Evolutionary conservation across 1,140 invertebrate species (phyloP), one percentile per base, ranked within the genome.

Genomic region (Homalodisca vitripennis): DNA sequence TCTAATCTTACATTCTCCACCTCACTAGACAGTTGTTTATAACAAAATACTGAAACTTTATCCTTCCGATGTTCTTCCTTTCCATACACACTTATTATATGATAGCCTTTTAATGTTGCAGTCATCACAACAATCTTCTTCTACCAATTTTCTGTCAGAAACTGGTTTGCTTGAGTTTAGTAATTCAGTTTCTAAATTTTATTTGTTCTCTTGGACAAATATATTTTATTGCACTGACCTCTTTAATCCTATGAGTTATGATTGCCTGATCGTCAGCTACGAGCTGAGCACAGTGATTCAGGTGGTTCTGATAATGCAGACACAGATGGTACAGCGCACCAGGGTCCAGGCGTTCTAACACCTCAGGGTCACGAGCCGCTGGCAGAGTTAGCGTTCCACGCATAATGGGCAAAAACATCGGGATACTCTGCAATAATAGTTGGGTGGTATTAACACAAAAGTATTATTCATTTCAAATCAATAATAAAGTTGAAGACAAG

Each of bases 341-440:
- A 3, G 87, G 84, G 74, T 90, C 86, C 2, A 93, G 80, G 78
- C 94, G 87, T 80, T 97, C 94, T 3, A 96, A 80, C 3, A 95
- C 86, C 79, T 97, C 95, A 0, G 90, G 88, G 80, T 97, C 95
- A 57, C 92, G 83, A 0, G 90, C 89, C 30, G 91, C 92, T 0
- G 94, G 92, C 53, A 95, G 81, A 70, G 93, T 94, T 1, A 97
- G 79, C 0, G 94, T 94, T 10, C 92, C 93, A 48, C 93, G 79
- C 87, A 98, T 93, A 26, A 98, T 95, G 0, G 95, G 95, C 62
- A 96, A 80, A 79, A 98, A 97, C 79, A 93, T 92, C 12, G 95
- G 94, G 73, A 97, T 94, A 73, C 84, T 89, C 80, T 91, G 80
- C 1, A 80, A 80, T 71, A 73, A n/a, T n/a, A n/a, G n/a, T n/a